Percentiles rank a stretch among this genome's conserved stretches.
Conservation (phyloP, 2,113 vertebrate species). For the Saccopteryx bilineata region DNA sequence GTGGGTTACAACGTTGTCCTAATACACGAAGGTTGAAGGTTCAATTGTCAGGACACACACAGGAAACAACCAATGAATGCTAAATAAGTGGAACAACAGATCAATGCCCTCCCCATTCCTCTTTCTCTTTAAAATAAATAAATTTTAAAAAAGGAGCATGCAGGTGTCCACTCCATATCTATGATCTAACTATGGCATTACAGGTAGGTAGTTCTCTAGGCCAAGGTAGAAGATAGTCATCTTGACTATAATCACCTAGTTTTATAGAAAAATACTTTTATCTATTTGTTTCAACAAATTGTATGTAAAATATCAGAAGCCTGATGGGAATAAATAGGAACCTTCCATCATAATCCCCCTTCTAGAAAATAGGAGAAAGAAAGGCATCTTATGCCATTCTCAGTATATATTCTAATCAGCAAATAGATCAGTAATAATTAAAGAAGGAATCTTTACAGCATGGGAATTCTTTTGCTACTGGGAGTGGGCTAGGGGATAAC, state of each 20-base stretch:
- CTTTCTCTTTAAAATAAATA: no score
- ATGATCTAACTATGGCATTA: not conserved
- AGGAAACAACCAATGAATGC: no score
- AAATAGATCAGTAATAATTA: not conserved
- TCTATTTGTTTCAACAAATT: slow-evolving; percentile 14
- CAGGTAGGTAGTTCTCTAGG: not conserved
- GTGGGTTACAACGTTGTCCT: no score
- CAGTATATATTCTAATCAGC: not conserved
- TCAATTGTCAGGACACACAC: no score
- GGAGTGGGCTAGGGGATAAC: not conserved
- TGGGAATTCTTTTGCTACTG: not conserved
- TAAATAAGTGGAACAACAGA: no score
- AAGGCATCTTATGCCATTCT: not conserved
- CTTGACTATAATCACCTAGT: not conserved
- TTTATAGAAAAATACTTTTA: not conserved
- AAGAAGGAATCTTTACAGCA: not conserved
- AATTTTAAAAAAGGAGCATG: not conserved
- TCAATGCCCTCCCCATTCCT: no score
- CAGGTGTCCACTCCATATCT: not conserved
- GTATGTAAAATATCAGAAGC: not conserved
- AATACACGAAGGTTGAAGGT: no score
- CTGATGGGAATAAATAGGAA: not conserved
- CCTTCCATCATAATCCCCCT: not conserved
- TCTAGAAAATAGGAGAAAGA: not conserved
- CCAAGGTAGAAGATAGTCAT: not conserved